Conservation (phyloP, 1,140 invertebrate genomes). For the Orius insidiosus region DNA sequence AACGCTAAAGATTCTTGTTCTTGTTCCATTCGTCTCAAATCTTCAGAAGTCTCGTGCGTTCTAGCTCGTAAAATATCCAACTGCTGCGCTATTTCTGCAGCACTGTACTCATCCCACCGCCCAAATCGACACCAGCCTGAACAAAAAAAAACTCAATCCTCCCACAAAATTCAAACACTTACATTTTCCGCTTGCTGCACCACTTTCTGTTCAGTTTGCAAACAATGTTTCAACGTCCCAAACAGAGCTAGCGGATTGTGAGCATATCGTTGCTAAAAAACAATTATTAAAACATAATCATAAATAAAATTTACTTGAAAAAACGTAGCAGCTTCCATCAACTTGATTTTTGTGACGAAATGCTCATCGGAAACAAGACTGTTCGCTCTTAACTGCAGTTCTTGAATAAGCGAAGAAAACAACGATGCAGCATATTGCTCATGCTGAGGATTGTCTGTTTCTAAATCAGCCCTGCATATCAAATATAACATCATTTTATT, state of each 20-base stretch:
- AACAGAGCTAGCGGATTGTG: constrained; percentile 47
- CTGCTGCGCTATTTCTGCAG: constrained; percentile 34
- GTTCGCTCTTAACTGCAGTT: constrained; percentile 58
- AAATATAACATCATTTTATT: no score
- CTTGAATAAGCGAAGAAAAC: constrained; percentile 50
- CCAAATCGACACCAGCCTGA: constrained; percentile 26
- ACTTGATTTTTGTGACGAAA: constrained; percentile 61
- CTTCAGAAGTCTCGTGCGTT: constrained; percentile 50
- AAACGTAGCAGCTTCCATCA: constrained; percentile 60
- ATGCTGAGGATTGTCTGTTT: constrained; percentile 46
- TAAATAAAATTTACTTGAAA: constrained; percentile 36
- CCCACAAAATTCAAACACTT: constrained; percentile 25
- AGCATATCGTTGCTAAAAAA: constrained; percentile 32
- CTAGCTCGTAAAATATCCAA: constrained; percentile 40
- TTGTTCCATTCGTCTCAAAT: constrained; percentile 52
- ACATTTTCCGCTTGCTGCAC: constrained; percentile 41
- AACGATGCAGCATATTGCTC: constrained; percentile 37
- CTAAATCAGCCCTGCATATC: constrained; percentile 52
- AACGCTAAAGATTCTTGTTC: constrained; percentile 73
- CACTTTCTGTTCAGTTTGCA: constrained; percentile 52
- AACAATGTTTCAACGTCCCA: constrained; percentile 54
- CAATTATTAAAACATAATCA: constrained; percentile 15
- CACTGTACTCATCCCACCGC: constrained; percentile 15
- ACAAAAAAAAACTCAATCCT: constrained; percentile 8
- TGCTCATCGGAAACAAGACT: constrained; percentile 48